phyloP scores from a whole-genome alignment of 1,140 invertebrate genomes.

The Aphaenogaster rudis region DNA sequence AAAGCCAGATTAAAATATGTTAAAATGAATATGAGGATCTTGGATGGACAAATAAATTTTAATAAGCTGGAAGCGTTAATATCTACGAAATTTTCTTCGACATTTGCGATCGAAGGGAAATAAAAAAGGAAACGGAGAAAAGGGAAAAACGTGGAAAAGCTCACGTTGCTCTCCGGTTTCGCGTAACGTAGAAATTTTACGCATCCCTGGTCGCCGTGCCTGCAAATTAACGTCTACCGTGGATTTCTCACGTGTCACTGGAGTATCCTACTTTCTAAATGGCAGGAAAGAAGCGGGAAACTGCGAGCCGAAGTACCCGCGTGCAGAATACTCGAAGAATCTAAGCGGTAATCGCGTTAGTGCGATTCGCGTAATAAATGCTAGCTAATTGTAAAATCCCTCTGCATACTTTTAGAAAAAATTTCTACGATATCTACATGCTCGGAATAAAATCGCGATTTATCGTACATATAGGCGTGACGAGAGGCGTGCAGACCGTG shows the following conservation, averaged over 20 bases:
- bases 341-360: not conserved
- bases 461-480: not conserved
- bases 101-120: not conserved
- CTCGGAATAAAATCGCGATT: constrained; percentile 14
- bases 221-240: constrained; percentile 23
- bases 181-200: constrained; percentile 3
- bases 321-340: not conserved
- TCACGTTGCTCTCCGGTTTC: not conserved
- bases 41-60: not conserved
- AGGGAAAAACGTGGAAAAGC: not conserved
- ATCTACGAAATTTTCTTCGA: not conserved
- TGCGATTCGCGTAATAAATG: not conserved
- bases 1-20: not conserved
- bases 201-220: not conserved
- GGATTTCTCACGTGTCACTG: constrained; percentile 41
- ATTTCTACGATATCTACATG: not conserved
- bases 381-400: not conserved
- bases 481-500: not conserved
- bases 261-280: constrained; percentile 42
- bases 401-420: not conserved
- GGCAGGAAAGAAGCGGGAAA: constrained; percentile 21
- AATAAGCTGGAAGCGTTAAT: not conserved
- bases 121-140: not conserved
- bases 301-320: not conserved
- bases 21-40: not conserved